Conservation (phyloP, 1,140 invertebrate species). For the Rhagoletis zephyria region DNA sequence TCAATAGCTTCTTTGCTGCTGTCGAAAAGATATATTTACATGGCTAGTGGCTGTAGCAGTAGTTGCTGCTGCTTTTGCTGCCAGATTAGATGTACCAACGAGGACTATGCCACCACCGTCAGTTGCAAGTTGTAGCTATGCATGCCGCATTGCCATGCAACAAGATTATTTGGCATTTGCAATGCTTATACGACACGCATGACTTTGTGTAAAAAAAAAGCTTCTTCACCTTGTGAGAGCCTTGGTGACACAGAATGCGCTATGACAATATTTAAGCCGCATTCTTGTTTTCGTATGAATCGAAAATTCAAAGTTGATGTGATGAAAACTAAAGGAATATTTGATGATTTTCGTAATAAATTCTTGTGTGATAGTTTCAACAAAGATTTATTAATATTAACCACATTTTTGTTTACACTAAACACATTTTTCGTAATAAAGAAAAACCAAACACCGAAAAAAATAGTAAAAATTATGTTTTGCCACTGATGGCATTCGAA, state of each 20-base stretch:
- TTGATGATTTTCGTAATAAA: too few species aligned
- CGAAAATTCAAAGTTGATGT: too few species aligned
- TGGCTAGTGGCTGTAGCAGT: too few species aligned
- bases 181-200: constrained; percentile 2
- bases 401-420: too few species aligned
- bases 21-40: background rate
- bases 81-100: background rate
- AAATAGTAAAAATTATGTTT: too few species aligned
- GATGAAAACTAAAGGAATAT: too few species aligned
- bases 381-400: too few species aligned
- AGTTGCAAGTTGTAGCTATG: background rate
- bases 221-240: background rate
- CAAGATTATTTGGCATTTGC: constrained; percentile 28
- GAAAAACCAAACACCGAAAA: too few species aligned
- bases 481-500: too few species aligned
- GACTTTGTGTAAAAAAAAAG: background rate
- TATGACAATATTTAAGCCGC: background rate
- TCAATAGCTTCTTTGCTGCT: background rate
- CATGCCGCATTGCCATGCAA: background rate
- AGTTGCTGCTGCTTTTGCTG: background rate
- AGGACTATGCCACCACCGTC: background rate
- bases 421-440: too few species aligned
- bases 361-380: too few species aligned
- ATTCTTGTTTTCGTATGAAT: too few species aligned
- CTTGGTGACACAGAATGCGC: background rate